Evolutionary conservation across 2,797 vertebrate genomes (phyloP).

Genomic region (Spinus pinus): DNA sequence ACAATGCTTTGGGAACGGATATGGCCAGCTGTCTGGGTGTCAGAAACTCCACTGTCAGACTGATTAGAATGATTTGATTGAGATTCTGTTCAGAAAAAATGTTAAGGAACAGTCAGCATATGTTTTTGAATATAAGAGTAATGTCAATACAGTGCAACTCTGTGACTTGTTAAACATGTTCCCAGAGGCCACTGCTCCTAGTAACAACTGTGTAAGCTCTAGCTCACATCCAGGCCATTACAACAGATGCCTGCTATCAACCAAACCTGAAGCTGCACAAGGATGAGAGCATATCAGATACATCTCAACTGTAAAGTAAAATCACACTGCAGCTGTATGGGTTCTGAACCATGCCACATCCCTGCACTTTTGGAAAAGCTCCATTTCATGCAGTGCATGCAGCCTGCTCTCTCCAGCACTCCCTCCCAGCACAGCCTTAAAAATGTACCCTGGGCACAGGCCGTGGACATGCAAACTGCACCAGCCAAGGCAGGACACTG

Average conservation of each 20-base stretch:
- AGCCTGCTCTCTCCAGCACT: not conserved
- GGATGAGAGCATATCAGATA: not conserved
- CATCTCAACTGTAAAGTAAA: not conserved
- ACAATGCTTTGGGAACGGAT: slow-evolving; percentile 94
- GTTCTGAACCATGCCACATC: not conserved
- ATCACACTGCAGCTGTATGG: not conserved
- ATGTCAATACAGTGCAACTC: not conserved
- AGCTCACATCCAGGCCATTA: not conserved
- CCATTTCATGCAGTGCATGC: not conserved
- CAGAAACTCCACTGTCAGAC: slow-evolving; percentile 95
- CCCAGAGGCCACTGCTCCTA: not conserved
- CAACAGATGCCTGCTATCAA: not conserved
- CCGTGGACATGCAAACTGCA: not conserved
- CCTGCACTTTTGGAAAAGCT: not conserved
- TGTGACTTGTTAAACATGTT: not conserved
- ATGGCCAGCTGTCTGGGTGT: slow-evolving; percentile 88
- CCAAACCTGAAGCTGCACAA: not conserved
- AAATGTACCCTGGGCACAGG: not conserved
- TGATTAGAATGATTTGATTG: slow-evolving; percentile 92
- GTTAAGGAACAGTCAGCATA: not conserved
- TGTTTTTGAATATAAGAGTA: not conserved
- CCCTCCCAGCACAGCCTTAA: not conserved
- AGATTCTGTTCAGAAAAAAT: slow-evolving; percentile 72
- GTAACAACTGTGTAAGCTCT: not conserved
- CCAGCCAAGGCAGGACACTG: not conserved